Base-by-base conservation (phyloP, 2,113 vertebrate genomes). In the Corythornis cristatus region DNA sequence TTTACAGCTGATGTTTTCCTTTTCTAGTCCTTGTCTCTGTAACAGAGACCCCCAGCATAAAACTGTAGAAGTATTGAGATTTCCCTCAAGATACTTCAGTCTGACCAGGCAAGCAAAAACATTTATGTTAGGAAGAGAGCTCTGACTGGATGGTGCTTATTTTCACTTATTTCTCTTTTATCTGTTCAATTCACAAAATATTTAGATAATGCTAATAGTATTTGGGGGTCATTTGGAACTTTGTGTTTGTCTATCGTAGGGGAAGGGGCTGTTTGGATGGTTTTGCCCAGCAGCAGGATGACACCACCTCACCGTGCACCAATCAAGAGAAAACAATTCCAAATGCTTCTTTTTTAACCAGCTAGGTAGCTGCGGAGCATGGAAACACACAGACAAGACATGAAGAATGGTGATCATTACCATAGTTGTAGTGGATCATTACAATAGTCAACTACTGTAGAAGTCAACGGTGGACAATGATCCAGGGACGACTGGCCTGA, bases 31-130 rank as follows among this genome's bases (percentile, higher is more conserved):
- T 31, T 13, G n/a, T 60, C 20, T 28, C 33, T 28, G 25, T 66
- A 71, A 57, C 1, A 1, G 45, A 33, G 31, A 19, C 12, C 20
- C 12, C 23, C 3, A 0, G 18, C 18, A n/a, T 4, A 9, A 14
- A 15, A 35, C 4, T 8, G 31, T 9, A 29, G 7, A n/a, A 73
- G 9, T 5, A 12, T 29, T 4, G n/a, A 6, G 2, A 25, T 53
- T 61, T 12, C 19, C 43, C 29, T 15, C 8, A 1, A 19, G 28
- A 71, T 37, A 18, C 16, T 33, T 28, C 25, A 28, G 42, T 4
- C n/a, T 53, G 68, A 33, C 23, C 20, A 40, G 40, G 31, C 7
- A 25, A 61, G n/a, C 1, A 6, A 37, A 28, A 15, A 22, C 16
- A 6, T 31, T 37, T 37, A 17, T 64, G 48, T 50, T 50, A 40